Percentiles rank a stretch among this genome's conserved stretches.
These are phyloP conservation scores for Chaetops frenatus DNA, from an alignment of 2,113 vertebrate genomes.

Conservation along the genomic window DNA sequence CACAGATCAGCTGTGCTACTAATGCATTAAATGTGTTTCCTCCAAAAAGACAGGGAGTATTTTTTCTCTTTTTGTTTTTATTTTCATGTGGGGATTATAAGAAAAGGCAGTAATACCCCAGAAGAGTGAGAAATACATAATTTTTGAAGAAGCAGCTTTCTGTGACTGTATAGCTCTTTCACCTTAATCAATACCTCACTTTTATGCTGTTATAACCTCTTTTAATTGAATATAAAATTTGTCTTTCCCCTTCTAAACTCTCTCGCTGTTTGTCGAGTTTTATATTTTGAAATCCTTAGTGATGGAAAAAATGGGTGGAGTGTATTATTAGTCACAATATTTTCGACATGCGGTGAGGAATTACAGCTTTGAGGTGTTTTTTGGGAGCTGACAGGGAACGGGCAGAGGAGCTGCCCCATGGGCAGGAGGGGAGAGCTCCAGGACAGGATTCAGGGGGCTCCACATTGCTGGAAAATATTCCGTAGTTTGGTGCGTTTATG, in stretches of 20 bases:
- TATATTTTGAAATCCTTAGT: neutral
- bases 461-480: neutral
- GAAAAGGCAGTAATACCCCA: neutral
- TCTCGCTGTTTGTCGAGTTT: neutral
- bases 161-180: neutral
- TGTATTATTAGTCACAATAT: neutral
- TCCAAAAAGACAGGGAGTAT: neutral
- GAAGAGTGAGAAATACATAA: neutral
- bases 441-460: neutral
- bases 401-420: neutral
- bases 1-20: neutral
- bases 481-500: neutral
- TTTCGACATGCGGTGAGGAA: conserved; percentile 2
- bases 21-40: neutral
- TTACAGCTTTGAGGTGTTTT: neutral
- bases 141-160: neutral
- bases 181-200: neutral
- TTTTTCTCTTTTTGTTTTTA: neutral
- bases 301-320: conserved; percentile 11
- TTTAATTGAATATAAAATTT: neutral
- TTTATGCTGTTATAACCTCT: neutral
- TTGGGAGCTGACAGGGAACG: neutral
- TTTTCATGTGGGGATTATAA: neutral
- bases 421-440: neutral
- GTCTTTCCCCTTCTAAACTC: neutral